phyloP scores from a whole-genome alignment of 2,797 vertebrate genomes.

The Cetoscarus ocellatus region DNA sequence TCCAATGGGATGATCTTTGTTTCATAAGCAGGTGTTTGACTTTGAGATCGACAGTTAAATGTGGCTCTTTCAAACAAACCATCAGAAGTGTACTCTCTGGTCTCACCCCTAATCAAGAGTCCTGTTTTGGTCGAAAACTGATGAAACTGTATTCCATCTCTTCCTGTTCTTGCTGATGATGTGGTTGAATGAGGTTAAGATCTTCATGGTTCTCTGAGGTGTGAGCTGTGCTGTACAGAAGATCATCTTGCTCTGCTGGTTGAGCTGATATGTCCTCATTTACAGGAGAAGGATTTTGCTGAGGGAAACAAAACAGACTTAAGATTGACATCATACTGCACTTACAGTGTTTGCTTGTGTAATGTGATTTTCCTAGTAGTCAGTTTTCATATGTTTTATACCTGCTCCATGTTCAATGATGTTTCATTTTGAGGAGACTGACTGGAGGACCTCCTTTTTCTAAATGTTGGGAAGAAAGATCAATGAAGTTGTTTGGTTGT shows the following conservation, averaged over 20 bases:
- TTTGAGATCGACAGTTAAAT: too few relatives aligned
- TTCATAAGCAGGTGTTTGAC: too few relatives aligned
- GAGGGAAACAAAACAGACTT: background rate
- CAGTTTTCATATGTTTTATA: slow-evolving; percentile 1
- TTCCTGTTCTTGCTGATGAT: background rate
- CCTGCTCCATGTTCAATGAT: background rate
- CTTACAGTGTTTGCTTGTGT: background rate
- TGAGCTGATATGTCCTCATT: background rate
- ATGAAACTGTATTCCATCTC: fast-evolving
- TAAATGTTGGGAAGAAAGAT: slow-evolving; percentile 13
- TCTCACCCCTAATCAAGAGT: too few relatives aligned
- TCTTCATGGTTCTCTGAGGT: background rate
- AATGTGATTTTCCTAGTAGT: too few relatives aligned
- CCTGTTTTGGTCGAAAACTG: background rate
- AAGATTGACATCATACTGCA: background rate
- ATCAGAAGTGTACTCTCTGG: too few relatives aligned
- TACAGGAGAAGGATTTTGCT: background rate
- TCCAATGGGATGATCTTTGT: too few relatives aligned
- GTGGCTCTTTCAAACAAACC: too few relatives aligned
- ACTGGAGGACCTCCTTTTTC: slow-evolving; percentile 8
- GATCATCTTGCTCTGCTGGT: background rate
- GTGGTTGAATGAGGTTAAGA: background rate
- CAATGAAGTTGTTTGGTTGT: background rate
- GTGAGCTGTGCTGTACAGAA: background rate
- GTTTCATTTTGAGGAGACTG: background rate